These are phyloP conservation scores for Numida meleagris DNA, from an alignment of 2,113 vertebrate species.

Conservation along the genomic window DNA sequence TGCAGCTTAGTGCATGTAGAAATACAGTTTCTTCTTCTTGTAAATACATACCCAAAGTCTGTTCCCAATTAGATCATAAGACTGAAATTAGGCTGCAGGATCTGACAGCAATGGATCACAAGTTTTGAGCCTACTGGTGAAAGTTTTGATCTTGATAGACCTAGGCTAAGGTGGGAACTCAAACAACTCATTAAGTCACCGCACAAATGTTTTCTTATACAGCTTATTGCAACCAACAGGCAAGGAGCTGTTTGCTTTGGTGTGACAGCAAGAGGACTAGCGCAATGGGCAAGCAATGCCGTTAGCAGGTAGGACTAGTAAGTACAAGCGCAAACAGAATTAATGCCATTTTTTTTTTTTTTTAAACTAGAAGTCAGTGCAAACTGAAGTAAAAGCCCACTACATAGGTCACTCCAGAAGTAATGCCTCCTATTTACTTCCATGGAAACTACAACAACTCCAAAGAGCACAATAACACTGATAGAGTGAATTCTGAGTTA, in stretches of 20 bases:
- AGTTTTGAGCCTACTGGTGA: rapidly evolving
- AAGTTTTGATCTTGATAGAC: background rate
- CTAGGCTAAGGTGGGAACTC: background rate
- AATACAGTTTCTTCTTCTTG: background rate
- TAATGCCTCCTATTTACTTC: too few species aligned
- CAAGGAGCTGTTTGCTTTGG: background rate
- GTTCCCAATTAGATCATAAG: background rate
- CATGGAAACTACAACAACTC: too few species aligned
- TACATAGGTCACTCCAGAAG: too few species aligned
- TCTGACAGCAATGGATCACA: background rate
- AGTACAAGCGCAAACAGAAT: background rate
- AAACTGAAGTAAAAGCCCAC: background rate
- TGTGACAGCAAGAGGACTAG: background rate
- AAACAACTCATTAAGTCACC: background rate
- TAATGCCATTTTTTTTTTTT: background rate
- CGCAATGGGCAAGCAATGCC: background rate
- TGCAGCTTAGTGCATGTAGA: background rate
- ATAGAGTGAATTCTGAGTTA: too few species aligned
- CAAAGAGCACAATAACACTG: too few species aligned
- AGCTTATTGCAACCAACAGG: background rate
- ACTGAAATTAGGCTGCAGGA: background rate
- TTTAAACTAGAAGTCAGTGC: background rate
- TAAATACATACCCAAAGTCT: background rate
- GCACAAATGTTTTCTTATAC: background rate
- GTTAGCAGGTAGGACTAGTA: background rate